Conservation (phyloP, 2,797 vertebrate species). For the Meda fulgida region DNA sequence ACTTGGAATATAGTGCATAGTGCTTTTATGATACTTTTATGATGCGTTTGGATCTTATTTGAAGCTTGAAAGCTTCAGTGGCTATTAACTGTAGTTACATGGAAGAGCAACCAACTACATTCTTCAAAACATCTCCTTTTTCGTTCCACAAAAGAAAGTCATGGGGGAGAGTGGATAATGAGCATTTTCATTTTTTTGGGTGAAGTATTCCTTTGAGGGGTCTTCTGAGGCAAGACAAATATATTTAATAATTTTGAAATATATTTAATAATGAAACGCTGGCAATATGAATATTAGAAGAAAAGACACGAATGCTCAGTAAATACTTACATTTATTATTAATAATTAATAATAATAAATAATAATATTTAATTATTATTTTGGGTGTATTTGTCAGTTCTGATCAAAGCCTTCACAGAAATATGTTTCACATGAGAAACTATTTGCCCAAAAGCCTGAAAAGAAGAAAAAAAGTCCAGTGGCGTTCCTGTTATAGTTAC, state of each 20-base stretch:
- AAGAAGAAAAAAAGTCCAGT: background rate
- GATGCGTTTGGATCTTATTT: background rate
- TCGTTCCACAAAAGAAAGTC: too few relatives aligned
- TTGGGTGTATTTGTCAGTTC: background rate
- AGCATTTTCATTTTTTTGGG: background rate
- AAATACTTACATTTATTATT: background rate
- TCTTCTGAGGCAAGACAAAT: background rate
- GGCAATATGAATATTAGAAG: background rate
- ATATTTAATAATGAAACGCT: background rate
- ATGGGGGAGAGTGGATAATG: background rate
- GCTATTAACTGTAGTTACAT: background rate
- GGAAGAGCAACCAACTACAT: background rate
- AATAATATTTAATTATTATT: background rate
- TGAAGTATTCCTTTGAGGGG: background rate
- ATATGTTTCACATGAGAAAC: conserved; percentile 3
- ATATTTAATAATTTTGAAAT: too few relatives aligned
- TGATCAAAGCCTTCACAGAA: conserved; percentile 14
- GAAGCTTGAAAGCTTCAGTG: background rate
- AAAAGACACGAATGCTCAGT: background rate
- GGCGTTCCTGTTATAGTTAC: conserved; percentile 7
- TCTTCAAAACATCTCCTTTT: background rate
- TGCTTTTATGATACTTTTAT: background rate
- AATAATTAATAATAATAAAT: too few relatives aligned
- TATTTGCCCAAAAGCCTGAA: background rate
- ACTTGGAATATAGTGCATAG: background rate